A percentile compares a stretch with the other conserved stretches of the same genome.
These are phyloP conservation scores for Seira musarum DNA, from an alignment of 2,888 invertebrate genomes.

Conservation along the genomic window DNA sequence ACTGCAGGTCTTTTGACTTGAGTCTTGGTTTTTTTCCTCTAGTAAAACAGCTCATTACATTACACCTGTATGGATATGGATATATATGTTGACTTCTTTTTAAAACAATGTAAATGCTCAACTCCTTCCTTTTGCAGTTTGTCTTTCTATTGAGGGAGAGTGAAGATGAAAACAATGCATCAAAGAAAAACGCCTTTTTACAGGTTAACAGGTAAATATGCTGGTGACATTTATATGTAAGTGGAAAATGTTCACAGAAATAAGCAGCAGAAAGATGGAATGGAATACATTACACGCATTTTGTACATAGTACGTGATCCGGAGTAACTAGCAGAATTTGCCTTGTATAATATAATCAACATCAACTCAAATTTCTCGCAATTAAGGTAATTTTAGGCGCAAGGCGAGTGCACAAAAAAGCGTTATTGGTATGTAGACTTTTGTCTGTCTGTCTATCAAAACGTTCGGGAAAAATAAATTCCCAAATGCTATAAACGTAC, in stretches of 20 bases:
- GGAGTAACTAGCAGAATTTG: conserved; percentile 20
- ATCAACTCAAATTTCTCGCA: not conserved
- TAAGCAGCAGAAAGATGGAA: not conserved
- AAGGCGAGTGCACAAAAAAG: not conserved
- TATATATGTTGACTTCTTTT: not conserved
- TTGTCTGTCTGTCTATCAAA: not conserved
- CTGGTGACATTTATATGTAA: not conserved
- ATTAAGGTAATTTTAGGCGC: not conserved
- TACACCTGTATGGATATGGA: not conserved
- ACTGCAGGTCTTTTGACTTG: not conserved
- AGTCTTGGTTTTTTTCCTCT: too few species aligned
- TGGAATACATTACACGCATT: conserved; percentile 12
- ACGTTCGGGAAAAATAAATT: too few species aligned
- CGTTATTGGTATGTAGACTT: not conserved
- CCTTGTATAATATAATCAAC: too few species aligned
- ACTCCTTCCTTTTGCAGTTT: not conserved
- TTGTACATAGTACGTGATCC: conserved; percentile 38
- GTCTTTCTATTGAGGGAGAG: not conserved
- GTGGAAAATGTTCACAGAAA: not conserved
- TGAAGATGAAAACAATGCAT: not conserved
- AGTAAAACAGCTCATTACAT: not conserved
- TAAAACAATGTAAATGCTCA: too few species aligned
- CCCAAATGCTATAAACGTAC: too few species aligned
- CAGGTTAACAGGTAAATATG: not conserved
- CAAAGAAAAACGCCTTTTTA: not conserved